Conservation (phyloP, 2,888 invertebrate genomes). For the Antitype chi region DNA sequence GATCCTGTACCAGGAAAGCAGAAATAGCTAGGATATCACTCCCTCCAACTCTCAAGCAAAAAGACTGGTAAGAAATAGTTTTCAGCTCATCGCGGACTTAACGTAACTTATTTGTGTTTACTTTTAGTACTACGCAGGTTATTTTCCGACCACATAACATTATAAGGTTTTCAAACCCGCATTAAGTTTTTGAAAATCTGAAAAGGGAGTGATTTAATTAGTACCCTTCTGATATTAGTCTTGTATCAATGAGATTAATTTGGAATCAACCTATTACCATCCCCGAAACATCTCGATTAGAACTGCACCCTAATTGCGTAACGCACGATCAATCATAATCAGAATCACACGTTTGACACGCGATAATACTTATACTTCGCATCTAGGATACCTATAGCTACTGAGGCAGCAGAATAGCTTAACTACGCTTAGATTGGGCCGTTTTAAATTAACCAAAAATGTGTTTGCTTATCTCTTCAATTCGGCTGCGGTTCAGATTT, state of each 20-base stretch:
- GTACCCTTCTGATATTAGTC: too few relatives aligned
- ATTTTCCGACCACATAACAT: constrained; percentile 4
- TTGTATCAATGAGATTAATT: neutral
- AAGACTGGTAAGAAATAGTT: constrained; percentile 25
- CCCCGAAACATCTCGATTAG: neutral
- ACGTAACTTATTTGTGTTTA: constrained; percentile 44
- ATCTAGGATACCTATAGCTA: neutral
- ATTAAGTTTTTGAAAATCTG: constrained; percentile 6
- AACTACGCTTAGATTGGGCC: neutral
- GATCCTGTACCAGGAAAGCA: constrained; percentile 17
- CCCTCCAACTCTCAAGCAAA: neutral
- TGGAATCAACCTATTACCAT: neutral
- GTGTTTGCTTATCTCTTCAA: neutral
- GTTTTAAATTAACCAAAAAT: neutral
- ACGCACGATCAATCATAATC: too few relatives aligned
- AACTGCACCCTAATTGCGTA: too few relatives aligned
- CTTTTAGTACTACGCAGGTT: constrained; percentile 33
- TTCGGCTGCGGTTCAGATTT: neutral
- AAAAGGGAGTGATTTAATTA: neutral
- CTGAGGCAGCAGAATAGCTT: neutral
- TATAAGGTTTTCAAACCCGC: neutral
- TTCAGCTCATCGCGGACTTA: constrained; percentile 25
- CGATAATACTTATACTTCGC: neutral
- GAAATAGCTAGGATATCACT: constrained; percentile 16
- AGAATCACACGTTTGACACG: too few relatives aligned